Conservation (phyloP, 2,888 invertebrate species). For the Melanophora roralis region DNA sequence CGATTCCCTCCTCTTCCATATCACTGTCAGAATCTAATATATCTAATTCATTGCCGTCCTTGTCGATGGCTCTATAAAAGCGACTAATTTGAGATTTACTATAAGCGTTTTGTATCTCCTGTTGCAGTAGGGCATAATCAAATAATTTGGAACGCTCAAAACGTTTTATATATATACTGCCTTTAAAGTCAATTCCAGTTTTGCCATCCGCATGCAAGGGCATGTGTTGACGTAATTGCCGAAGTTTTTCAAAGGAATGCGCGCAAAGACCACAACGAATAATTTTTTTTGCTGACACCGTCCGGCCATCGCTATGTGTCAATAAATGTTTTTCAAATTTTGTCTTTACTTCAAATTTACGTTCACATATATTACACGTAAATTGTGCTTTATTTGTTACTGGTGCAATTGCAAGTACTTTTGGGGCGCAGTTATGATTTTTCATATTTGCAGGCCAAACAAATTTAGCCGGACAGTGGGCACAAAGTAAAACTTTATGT, state of each 20-base stretch:
- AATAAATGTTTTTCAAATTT: conserved; percentile 72
- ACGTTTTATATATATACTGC: conserved; percentile 65
- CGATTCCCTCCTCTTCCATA: conserved; percentile 64
- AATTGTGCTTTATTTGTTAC: conserved; percentile 64
- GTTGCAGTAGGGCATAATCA: conserved; percentile 48
- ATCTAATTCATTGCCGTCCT: conserved; percentile 72
- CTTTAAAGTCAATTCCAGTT: conserved; percentile 66
- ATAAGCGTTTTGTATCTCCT: conserved; percentile 54
- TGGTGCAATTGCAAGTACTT: not conserved
- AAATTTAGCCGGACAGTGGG: conserved; percentile 73
- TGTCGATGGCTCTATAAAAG: conserved; percentile 72
- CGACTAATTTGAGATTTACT: conserved; percentile 63
- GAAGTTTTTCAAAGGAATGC: conserved; percentile 62
- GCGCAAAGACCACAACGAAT: conserved; percentile 69
- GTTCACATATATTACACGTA: conserved; percentile 78
- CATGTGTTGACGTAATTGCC: conserved; percentile 67
- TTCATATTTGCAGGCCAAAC: conserved; percentile 73
- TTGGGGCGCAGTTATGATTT: conserved; percentile 68
- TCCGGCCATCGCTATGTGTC: conserved; percentile 72
- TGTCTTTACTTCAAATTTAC: conserved; percentile 71
- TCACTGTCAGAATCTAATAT: conserved; percentile 74
- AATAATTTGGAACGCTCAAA: conserved; percentile 52
- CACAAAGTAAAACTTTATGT: conserved; percentile 69
- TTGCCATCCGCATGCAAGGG: conserved; percentile 67
- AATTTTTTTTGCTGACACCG: conserved; percentile 33